These are phyloP conservation scores for Drosophila quinaria DNA, from an alignment of 2,888 invertebrate genomes.

Conservation along the genomic window DNA sequence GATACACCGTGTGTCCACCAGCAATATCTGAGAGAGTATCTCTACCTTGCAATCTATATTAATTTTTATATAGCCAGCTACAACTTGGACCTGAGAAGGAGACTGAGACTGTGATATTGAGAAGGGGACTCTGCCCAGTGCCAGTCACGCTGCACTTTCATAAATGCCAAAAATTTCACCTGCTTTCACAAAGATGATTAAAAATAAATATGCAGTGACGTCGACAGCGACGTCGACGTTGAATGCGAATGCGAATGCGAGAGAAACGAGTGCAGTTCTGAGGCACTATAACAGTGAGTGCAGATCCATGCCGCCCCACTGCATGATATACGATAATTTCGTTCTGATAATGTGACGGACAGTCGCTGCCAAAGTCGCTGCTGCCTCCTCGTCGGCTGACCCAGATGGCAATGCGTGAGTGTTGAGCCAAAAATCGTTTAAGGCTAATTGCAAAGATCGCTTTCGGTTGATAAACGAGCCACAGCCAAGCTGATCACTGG, in stretches of 20 bases:
- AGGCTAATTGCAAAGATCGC: slow-evolving; percentile 83
- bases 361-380: slow-evolving; percentile 27
- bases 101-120: not conserved
- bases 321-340: slow-evolving; percentile 82
- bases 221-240: slow-evolving; percentile 11
- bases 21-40: slow-evolving; percentile 64
- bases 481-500: slow-evolving; percentile 17
- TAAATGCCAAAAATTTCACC: slow-evolving; percentile 84
- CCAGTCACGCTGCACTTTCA: slow-evolving; percentile 82
- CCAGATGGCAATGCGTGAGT: slow-evolving; percentile 79
- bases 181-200: slow-evolving; percentile 84
- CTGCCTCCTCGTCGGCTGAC: slow-evolving; percentile 50
- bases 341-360: slow-evolving; percentile 82
- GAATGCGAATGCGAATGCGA: slow-evolving; percentile 27
- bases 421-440: slow-evolving; percentile 82
- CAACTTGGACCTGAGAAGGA: slow-evolving; percentile 3
- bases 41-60: slow-evolving; percentile 81
- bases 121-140: slow-evolving; percentile 31
- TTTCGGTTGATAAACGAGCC: slow-evolving; percentile 77
- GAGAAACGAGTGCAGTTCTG: slow-evolving; percentile 69
- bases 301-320: slow-evolving; percentile 41
- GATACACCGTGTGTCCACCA: slow-evolving; percentile 9
- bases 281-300: slow-evolving; percentile 16
- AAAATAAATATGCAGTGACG: slow-evolving; percentile 79
- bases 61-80: slow-evolving; percentile 71